A percentile compares a stretch with the other conserved stretches of the same genome.
Conservation (phyloP, 2,888 invertebrate genomes). For the Lamellibrachia satsuma region DNA sequence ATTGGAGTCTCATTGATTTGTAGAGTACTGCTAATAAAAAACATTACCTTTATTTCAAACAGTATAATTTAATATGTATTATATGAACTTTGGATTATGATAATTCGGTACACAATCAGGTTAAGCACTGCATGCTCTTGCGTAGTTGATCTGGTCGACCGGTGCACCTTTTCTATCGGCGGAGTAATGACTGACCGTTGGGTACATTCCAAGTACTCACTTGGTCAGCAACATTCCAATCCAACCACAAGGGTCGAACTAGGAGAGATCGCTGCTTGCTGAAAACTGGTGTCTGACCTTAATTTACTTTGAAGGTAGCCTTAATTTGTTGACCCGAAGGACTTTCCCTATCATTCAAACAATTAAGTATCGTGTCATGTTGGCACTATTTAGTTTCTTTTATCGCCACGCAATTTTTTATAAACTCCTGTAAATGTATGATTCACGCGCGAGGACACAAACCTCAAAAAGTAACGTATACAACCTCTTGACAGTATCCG, state of each 20-base stretch:
- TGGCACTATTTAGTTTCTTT: not conserved
- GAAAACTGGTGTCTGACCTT: not conserved
- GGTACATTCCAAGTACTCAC: not conserved
- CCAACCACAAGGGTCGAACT: not conserved
- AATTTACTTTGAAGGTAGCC: not conserved
- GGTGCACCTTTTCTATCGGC: not conserved
- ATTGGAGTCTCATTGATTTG: too few relatives aligned
- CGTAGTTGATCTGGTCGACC: not conserved
- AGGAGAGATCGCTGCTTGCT: not conserved
- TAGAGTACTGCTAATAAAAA: too few relatives aligned
- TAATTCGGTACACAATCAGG: not conserved
- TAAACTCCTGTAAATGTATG: not conserved
- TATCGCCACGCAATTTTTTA: not conserved
- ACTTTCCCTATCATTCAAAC: not conserved
- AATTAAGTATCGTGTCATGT: not conserved
- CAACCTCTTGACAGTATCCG: not conserved
- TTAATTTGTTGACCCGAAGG: not conserved
- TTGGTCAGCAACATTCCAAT: not conserved
- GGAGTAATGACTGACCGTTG: not conserved
- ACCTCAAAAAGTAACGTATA: not conserved
- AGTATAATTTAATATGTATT: too few relatives aligned
- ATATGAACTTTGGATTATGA: too few relatives aligned
- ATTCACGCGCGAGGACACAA: not conserved
- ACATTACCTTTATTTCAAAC: too few relatives aligned
- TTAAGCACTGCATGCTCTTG: not conserved